A percentile compares a stretch with the other conserved stretches of the same genome.
Evolutionary conservation across 2,888 invertebrate genomes (phyloP).

Genomic region (Andrena minutula): DNA sequence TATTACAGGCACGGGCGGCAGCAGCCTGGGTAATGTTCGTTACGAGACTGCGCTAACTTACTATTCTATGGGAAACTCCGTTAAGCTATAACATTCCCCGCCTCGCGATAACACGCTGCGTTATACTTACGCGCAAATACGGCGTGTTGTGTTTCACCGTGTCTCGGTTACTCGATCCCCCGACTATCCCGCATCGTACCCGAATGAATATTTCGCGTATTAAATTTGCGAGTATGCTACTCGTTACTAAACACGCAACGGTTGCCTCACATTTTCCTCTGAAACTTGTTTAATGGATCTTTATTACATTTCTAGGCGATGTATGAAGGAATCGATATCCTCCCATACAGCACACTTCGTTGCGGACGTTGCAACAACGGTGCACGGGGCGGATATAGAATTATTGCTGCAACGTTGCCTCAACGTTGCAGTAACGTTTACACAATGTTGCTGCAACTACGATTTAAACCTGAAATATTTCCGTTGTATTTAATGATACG

Average conservation of each 20-base stretch:
- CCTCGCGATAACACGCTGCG: slow-evolving; percentile 18
- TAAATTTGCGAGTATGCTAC: slow-evolving; percentile 9
- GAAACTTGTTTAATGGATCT: slow-evolving; percentile 4
- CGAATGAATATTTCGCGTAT: slow-evolving; percentile 25
- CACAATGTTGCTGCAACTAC: too few relatives aligned
- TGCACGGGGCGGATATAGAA: too few relatives aligned
- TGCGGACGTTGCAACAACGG: too few relatives aligned
- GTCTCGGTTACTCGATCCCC: slow-evolving; percentile 24
- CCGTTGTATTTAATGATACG: too few relatives aligned
- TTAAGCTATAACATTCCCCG: slow-evolving; percentile 50
- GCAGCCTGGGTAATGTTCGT: slow-evolving; percentile 54
- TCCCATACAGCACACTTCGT: too few relatives aligned
- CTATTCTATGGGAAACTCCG: slow-evolving; percentile 60
- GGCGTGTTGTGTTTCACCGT: slow-evolving; percentile 21
- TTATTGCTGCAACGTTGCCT: too few relatives aligned
- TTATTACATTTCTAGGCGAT: background rate
- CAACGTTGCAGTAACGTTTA: too few relatives aligned
- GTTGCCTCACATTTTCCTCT: slow-evolving; percentile 19
- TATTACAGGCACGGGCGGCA: slow-evolving; percentile 28
- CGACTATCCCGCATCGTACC: slow-evolving; percentile 3
- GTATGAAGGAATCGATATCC: too few relatives aligned
- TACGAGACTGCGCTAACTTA: slow-evolving; percentile 59
- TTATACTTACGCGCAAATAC: slow-evolving; percentile 30
- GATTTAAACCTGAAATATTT: too few relatives aligned
- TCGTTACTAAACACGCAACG: slow-evolving; percentile 18